phyloP scores from a whole-genome alignment of 2,888 invertebrate genomes.

The Xestoiulus laeticollis region DNA sequence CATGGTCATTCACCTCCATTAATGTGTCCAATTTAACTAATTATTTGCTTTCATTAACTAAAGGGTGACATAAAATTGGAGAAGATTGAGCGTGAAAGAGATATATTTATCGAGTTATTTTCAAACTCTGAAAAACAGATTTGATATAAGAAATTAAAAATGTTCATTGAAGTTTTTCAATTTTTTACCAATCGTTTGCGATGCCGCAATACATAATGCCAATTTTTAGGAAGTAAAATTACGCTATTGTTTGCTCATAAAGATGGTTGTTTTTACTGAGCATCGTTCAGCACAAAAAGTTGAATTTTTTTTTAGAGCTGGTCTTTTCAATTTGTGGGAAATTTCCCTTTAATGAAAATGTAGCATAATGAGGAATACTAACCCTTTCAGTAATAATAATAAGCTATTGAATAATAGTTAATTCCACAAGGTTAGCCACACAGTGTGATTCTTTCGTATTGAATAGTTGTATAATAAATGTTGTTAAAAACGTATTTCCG shows the following conservation, averaged over 20 bases:
- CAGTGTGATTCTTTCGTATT: too few species aligned
- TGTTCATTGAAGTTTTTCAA: background rate
- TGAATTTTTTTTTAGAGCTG: background rate
- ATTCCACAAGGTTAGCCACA: too few species aligned
- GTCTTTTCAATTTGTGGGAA: background rate
- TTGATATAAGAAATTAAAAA: too few species aligned
- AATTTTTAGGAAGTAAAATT: background rate
- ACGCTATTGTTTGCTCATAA: background rate
- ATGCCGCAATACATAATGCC: background rate
- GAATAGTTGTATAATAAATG: too few species aligned
- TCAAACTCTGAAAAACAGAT: background rate
- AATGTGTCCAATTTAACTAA: background rate
- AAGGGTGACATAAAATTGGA: background rate
- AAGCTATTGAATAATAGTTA: background rate
- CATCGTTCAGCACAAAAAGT: background rate
- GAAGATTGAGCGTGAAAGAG: background rate
- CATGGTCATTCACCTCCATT: background rate
- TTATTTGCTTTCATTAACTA: background rate
- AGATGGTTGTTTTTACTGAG: background rate
- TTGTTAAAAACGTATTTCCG: too few species aligned
- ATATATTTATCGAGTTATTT: background rate
- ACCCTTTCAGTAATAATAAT: background rate
- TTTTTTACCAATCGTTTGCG: background rate
- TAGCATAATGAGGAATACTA: background rate
- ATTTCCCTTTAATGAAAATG: background rate